A percentile compares a stretch with the other conserved stretches of the same genome.
phyloP scores from a whole-genome alignment of 2,113 vertebrate genomes.

The Pleuronectes platessa region DNA sequence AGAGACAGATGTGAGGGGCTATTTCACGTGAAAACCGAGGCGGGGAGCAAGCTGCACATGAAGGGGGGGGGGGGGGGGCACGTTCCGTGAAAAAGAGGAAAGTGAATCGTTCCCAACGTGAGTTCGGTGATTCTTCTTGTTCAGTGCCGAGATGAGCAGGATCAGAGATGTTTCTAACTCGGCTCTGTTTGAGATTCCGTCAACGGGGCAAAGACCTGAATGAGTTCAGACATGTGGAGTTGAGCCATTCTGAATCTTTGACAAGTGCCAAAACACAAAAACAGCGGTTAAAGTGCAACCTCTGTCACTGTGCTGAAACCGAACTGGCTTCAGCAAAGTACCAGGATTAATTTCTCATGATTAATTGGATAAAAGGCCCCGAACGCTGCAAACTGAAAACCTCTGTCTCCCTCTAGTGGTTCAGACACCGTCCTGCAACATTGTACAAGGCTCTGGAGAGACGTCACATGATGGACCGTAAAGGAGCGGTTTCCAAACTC shows the following conservation, averaged over 20 bases:
- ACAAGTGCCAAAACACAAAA: too few relatives aligned
- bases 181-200: too few relatives aligned
- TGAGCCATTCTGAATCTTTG: not conserved
- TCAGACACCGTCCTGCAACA: not conserved
- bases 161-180: not conserved
- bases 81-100: not conserved
- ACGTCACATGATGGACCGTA: too few relatives aligned
- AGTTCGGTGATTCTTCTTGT: not conserved
- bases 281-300: not conserved
- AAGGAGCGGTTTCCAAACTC: too few relatives aligned
- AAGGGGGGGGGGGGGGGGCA: not conserved
- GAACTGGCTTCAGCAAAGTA: too few relatives aligned
- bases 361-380: too few relatives aligned
- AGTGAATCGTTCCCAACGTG: not conserved
- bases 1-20: not conserved
- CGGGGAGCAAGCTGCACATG: not conserved
- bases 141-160: not conserved
- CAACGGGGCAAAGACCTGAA: not conserved
- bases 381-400: not conserved
- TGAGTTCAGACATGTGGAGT: not conserved
- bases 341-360: too few relatives aligned
- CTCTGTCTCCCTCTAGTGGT: conserved; percentile 68
- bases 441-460: not conserved
- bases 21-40: not conserved
- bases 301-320: too few relatives aligned